phyloP scores from a whole-genome alignment of 1,140 invertebrate genomes.

The Latrodectus geometricus region DNA sequence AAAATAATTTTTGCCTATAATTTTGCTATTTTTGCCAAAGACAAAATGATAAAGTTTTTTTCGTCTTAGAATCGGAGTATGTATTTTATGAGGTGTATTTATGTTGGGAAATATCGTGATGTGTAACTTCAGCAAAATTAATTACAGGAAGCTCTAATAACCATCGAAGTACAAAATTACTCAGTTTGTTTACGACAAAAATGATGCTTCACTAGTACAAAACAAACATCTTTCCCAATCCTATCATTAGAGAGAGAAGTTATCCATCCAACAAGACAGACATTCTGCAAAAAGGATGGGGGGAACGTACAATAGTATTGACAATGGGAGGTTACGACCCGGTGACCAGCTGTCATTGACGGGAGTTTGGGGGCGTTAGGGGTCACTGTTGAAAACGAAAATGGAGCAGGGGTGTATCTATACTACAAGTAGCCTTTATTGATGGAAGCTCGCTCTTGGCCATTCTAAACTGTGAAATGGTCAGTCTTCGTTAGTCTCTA shows the following conservation, averaged over 20 bases:
- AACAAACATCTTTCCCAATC: not conserved
- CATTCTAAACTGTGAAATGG: not conserved
- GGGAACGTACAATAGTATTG: not conserved
- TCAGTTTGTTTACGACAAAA: not conserved
- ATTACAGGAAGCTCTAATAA: not conserved
- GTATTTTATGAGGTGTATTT: too few relatives aligned
- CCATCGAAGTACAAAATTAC: not conserved
- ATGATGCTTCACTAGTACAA: not conserved
- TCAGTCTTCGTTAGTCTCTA: not conserved
- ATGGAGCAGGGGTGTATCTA: not conserved
- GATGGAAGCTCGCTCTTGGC: not conserved
- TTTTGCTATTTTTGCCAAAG: too few relatives aligned
- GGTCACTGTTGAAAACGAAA: constrained; percentile 38
- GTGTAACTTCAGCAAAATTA: too few relatives aligned
- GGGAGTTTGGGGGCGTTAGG: not conserved
- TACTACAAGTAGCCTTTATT: not conserved
- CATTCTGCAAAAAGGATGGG: not conserved
- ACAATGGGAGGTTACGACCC: constrained; percentile 29
- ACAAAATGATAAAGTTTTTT: too few relatives aligned
- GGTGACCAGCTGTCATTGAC: constrained; percentile 49
- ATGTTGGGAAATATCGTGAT: too few relatives aligned
- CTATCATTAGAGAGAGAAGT: not conserved
- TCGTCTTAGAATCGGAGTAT: too few relatives aligned
- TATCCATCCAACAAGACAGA: not conserved
- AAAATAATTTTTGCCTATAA: too few relatives aligned